Evolutionary conservation across 2,888 invertebrate species (phyloP).

Genomic region (Tetragonisca angustula): DNA sequence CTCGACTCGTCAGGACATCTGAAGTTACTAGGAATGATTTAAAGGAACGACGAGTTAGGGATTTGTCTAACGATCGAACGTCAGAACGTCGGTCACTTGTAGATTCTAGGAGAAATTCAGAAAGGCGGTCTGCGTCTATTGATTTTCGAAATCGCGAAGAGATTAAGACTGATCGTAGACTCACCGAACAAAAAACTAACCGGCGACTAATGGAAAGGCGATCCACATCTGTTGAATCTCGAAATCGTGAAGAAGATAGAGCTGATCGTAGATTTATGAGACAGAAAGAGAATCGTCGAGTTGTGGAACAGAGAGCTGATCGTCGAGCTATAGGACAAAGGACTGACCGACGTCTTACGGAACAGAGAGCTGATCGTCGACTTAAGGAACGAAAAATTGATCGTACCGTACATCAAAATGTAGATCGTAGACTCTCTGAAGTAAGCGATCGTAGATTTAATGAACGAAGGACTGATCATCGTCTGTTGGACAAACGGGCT

Average conservation of each 20-base stretch:
- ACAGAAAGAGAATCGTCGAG: too few species aligned
- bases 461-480: background rate
- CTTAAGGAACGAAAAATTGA: background rate
- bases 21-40: background rate
- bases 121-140: background rate
- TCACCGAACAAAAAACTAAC: background rate
- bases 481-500: too few species aligned
- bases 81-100: background rate
- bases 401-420: background rate
- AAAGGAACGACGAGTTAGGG: background rate
- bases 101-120: background rate
- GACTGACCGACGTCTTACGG: background rate
- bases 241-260: background rate
- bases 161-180: constrained; percentile 1
- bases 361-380: background rate
- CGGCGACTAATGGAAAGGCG: background rate
- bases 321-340: background rate
- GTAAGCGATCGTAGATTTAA: background rate
- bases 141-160: constrained; percentile 10
- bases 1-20: background rate
- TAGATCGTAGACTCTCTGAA: background rate
- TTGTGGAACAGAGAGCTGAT: background rate
- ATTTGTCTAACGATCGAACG: constrained; percentile 11
- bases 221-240: background rate
- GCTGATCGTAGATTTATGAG: background rate